These are phyloP conservation scores for Propithecus coquereli DNA, from an alignment of 2,113 vertebrate species.

Conservation along the genomic window DNA sequence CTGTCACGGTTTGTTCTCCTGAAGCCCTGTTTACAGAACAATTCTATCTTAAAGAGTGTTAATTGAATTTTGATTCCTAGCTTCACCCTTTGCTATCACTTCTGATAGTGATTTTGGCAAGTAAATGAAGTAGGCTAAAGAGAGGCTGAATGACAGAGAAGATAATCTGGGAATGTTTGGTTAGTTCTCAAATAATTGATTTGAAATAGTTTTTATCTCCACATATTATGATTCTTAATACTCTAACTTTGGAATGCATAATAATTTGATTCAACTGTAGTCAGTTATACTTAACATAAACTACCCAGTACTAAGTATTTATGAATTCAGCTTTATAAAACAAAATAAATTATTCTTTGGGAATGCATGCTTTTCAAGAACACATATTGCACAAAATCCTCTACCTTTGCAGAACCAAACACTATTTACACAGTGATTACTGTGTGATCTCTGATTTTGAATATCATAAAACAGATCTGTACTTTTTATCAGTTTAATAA, in stretches of 20 bases:
- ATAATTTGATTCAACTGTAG: background rate
- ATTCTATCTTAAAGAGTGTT: background rate
- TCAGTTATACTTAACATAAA: background rate
- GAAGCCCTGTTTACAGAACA: background rate
- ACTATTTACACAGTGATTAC: background rate
- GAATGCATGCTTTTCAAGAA: background rate
- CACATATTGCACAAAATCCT: background rate
- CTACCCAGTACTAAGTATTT: background rate
- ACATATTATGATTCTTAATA: background rate
- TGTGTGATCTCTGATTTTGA: background rate
- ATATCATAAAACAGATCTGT: background rate
- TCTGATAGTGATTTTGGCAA: background rate
- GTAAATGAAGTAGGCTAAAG: background rate
- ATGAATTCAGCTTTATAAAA: background rate
- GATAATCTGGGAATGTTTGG: background rate
- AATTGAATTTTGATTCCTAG: background rate
- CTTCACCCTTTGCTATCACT: background rate
- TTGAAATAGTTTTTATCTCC: background rate
- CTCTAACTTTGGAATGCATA: background rate
- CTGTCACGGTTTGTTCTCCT: background rate
- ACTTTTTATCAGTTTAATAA: background rate
- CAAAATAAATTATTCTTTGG: background rate
- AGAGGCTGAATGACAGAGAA: background rate
- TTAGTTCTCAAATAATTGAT: background rate
- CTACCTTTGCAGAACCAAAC: background rate